Percentiles rank a stretch among this genome's conserved stretches.
Conservation (phyloP, 2,113 vertebrate genomes). For the Hipposideros armiger region DNA sequence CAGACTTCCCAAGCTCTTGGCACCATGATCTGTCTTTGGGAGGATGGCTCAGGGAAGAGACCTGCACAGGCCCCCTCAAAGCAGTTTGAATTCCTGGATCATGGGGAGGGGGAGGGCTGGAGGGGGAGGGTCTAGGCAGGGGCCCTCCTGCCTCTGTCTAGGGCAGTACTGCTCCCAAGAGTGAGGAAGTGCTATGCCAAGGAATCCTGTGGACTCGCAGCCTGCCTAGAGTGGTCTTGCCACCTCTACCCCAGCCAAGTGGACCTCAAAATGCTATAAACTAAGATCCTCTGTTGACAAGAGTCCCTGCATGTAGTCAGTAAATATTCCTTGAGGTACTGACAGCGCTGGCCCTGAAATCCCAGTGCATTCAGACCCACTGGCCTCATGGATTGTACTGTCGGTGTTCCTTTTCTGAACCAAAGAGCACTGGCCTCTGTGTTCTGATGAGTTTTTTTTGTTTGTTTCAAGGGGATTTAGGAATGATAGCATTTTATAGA, state of each 20-base stretch:
- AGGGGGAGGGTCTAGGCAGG: not conserved
- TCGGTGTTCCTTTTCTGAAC: no score
- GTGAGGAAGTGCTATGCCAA: not conserved
- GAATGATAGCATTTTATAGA: not conserved
- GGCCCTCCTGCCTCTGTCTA: not conserved
- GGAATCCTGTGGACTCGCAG: not conserved
- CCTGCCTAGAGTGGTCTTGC: not conserved
- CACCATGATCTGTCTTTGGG: not conserved
- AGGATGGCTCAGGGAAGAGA: not conserved
- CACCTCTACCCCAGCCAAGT: not conserved
- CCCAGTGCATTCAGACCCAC: not conserved
- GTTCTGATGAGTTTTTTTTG: not conserved
- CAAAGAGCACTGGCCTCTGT: not conserved
- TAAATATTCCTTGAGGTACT: not conserved
- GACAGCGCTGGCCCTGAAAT: not conserved
- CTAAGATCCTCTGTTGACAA: not conserved
- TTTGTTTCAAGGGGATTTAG: not conserved
- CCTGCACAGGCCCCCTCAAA: not conserved
- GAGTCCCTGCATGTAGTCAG: not conserved
- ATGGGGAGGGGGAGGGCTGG: not conserved
- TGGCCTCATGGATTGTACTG: not conserved
- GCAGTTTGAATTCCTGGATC: not conserved
- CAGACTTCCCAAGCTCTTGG: not conserved
- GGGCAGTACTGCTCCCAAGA: not conserved
- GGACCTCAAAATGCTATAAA: not conserved